These are phyloP conservation scores for Carabus problematicus DNA, from an alignment of 2,888 invertebrate species.

Conservation along the genomic window DNA sequence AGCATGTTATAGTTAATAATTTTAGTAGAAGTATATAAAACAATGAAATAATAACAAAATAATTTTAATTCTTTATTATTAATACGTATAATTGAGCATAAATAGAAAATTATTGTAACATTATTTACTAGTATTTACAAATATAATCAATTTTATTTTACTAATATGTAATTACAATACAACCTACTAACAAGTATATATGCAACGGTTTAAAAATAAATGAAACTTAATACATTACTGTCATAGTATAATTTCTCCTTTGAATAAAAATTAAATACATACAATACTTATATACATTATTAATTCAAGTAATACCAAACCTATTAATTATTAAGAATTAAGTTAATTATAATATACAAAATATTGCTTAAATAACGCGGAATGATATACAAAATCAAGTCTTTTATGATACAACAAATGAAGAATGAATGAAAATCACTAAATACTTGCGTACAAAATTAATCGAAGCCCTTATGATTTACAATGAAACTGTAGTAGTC, in stretches of 20 bases:
- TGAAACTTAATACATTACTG: no score
- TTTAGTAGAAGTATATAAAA: not conserved
- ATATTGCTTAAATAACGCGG: constrained; percentile 25
- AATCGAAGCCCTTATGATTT: constrained; percentile 31
- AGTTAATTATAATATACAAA: constrained; percentile 26
- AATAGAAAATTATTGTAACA: constrained; percentile 37
- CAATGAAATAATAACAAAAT: constrained; percentile 13
- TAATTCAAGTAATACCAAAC: constrained; percentile 6
- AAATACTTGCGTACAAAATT: constrained; percentile 2
- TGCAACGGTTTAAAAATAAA: no score
- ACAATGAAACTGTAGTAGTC: no score
- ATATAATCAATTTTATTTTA: constrained; percentile 26
- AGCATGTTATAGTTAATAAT: not conserved
- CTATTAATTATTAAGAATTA: constrained; percentile 14
- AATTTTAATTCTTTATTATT: constrained; percentile 19
- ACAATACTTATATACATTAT: constrained; percentile 21
- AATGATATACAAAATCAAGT: constrained; percentile 34
- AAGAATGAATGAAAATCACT: constrained; percentile 24
- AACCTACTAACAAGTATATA: constrained; percentile 9
- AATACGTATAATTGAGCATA: constrained; percentile 38
- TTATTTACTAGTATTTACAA: constrained; percentile 37
- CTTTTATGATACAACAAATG: constrained; percentile 17
- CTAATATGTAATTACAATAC: constrained; percentile 1
- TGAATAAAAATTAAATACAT: constrained; percentile 18
- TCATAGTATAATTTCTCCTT: no score